Evolutionary conservation across 2,888 invertebrate species (phyloP), one percentile per base, ranked within the genome.

Genomic region (Drosophila anomelani): DNA sequence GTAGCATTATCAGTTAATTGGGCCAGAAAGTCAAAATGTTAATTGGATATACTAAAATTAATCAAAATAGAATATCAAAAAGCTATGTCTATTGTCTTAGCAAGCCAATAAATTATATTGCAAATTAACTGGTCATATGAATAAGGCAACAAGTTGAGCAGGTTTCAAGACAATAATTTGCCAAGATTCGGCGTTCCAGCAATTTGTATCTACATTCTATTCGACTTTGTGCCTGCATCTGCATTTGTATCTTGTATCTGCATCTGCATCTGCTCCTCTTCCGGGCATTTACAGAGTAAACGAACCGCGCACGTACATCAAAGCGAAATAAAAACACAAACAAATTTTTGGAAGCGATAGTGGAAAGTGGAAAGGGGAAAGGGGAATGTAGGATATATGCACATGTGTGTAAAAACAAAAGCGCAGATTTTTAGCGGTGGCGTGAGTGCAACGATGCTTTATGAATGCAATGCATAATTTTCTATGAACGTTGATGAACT

Each of bases 401-500:
- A 46, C 46, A 46, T 46, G 15, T 26, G 44, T 15, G 23, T 32
- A 72, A 70, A 83, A 83, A 83, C 83, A 81, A n/a, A 4, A 46
- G 3, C 6, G 10, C 47, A 47, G 26, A 46, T 46, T n/a, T 44
- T 43, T 43, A 55, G n/a, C 20, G 34, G 34, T 34, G 23, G 32
- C 29, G 26, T 49, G 32, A 54, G 39, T 34, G 34, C 41, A 46
- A 7, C 12, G 12, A 51, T 57, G 17, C 20, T 58, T 47, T 46
- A 41, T 74, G 67, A 58, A 66, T 73, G 77, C 79, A 76, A 51
- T 72, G 34, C 15, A 61, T 66, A 73, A 77, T 74, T 57, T 69
- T 74, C 70, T 63, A 60, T 58, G 72, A 49, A 63, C 53, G 43
- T 67, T 77, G 79, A 85, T 85, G 83, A 78, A 68, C 81, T 79